phyloP scores from a whole-genome alignment of 2,797 vertebrate species.

The Takifugu ocellatus region DNA sequence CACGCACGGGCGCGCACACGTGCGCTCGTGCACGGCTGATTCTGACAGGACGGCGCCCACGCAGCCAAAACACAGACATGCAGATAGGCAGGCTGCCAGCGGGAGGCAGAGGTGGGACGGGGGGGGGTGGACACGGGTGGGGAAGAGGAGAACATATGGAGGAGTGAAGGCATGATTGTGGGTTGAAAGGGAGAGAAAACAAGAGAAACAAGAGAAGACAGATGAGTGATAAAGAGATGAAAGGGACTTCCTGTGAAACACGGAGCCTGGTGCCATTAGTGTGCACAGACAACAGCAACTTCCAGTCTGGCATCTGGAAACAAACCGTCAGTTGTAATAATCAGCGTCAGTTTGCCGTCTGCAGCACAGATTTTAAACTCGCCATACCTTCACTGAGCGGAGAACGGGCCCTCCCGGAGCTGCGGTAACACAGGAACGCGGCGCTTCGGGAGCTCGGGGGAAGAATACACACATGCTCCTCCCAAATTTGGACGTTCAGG shows the following conservation, averaged over 20 bases:
- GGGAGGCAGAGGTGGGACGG: constrained; percentile 35
- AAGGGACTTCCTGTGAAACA: constrained; percentile 60
- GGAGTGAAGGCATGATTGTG: constrained; percentile 1
- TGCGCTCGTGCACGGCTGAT: constrained; percentile 35
- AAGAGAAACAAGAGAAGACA: constrained; percentile 29
- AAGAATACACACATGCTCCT: neutral
- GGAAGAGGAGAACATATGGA: neutral
- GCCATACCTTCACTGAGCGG: no score
- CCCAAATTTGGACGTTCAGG: neutral
- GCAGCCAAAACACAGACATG: constrained; percentile 69
- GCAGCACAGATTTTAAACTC: no score
- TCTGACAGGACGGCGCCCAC: constrained; percentile 68
- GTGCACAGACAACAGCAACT: neutral
- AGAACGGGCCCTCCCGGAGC: no score
- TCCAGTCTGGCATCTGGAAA: no score
- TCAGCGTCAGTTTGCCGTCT: no score
- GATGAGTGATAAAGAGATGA: constrained; percentile 55
- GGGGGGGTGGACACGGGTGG: neutral
- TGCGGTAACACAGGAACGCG: no score
- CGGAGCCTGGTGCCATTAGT: constrained; percentile 54
- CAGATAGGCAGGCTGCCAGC: constrained; percentile 64
- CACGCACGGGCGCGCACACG: constrained; percentile 3
- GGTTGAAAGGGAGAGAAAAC: constrained; percentile 10
- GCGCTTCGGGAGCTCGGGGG: no score
- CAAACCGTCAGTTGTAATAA: no score